Conservation (phyloP, 2,113 vertebrate species). For the Pedionomus torquatus region DNA sequence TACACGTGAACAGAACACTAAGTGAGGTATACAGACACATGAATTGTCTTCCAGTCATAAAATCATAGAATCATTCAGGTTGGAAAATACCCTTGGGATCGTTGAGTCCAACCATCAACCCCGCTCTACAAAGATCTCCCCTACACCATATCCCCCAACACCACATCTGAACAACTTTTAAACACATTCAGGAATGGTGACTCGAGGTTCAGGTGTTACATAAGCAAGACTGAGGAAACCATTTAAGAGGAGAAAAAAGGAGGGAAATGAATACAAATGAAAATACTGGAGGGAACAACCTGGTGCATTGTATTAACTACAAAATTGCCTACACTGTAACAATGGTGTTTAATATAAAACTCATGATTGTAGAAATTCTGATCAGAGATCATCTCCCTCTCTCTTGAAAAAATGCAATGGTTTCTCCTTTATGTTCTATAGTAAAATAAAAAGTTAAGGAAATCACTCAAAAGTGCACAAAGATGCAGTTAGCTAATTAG, state of each 20-base stretch:
- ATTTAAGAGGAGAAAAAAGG: background rate
- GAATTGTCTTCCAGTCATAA: background rate
- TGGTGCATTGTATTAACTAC: background rate
- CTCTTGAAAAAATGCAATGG: background rate
- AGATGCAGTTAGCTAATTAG: background rate
- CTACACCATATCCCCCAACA: no score
- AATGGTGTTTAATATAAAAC: background rate
- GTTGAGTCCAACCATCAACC: no score
- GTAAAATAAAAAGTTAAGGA: background rate
- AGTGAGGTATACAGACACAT: background rate
- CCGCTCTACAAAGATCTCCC: no score
- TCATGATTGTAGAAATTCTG: background rate
- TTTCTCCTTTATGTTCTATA: background rate
- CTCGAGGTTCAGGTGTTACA: background rate
- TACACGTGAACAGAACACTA: fast-evolving
- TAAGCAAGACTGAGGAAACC: background rate
- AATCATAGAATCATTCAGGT: no score
- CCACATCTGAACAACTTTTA: no score
- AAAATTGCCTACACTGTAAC: background rate
- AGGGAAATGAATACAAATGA: background rate
- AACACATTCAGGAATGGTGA: no score
- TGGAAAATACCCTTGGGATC: no score
- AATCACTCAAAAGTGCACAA: background rate
- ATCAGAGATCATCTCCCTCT: background rate
- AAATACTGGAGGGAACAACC: background rate